Evolutionary conservation across 1,140 invertebrate species (phyloP), one percentile per base, ranked within the genome.

Genomic region (Cydia pomonella): DNA sequence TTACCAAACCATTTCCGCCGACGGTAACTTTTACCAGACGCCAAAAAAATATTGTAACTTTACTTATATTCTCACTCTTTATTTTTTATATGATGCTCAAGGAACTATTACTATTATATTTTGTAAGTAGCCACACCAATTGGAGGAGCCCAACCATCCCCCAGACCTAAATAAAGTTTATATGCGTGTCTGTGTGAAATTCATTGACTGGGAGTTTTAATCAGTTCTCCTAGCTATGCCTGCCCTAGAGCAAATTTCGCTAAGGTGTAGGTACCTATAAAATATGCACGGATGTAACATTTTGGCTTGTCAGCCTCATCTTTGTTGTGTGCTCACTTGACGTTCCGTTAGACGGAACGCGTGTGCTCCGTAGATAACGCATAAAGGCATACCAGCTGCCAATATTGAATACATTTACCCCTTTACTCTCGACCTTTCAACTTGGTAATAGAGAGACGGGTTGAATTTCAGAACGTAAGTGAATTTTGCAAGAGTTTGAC

Each of bases 231-330:
- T 13, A 59, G 2, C n/a, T 18, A 59, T 12, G 7, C 50, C 50
- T 21, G 18, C 50, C 18, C n/a, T n/a, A 59, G 23, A 23, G 21
- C 18, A n/a, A 59, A 12, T 59, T 23, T 23, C 7, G 9, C 9
- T 2, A 59, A 75, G 73, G 25, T 50, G 73, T 75, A n/a, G n/a
- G n/a, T n/a, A 44, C 47, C 64, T 41, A 41, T 27, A 72, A 81
- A 73, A 77, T 81, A 79, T 79, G 76, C 73, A 75, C 25, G 59
- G 74, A 69, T 73, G 79, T 80, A 81, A 79, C 78, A 77, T 82
- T 69, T 83, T 77, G 78, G 80, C 79, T 79, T 76, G 77, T 75
- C 74, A 74, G 79, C 77, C 77, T 79, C 80, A 78, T 84, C 79
- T 81, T 75, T 79, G 80, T 80, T 72, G 59, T 72, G 59, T 69